Percentiles rank a stretch among this genome's conserved stretches.
phyloP scores from a whole-genome alignment of 2,888 invertebrate species.

The Harpagoxenus sublaevis region DNA sequence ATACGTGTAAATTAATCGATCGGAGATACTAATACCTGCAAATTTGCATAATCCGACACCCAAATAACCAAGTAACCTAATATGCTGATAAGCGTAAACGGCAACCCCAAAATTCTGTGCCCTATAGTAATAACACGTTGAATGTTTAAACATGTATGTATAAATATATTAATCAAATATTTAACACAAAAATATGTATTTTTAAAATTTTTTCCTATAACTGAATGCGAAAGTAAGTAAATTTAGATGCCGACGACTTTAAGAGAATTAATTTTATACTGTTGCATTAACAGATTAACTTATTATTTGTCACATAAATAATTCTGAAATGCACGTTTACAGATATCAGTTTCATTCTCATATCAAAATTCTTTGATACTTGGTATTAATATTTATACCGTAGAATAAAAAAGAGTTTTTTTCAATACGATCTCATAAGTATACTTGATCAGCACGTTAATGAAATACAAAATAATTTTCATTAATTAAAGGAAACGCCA shows the following conservation, averaged over 20 bases:
- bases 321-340: background rate
- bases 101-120: constrained; percentile 44
- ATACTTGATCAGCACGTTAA: background rate
- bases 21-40: constrained; percentile 48
- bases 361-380: background rate
- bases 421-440: background rate
- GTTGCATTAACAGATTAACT: background rate
- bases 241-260: background rate
- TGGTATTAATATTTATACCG: background rate
- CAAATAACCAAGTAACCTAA: constrained; percentile 57
- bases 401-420: background rate
- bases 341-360: background rate
- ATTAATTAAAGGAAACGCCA: too few relatives aligned
- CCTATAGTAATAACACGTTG: constrained; percentile 19
- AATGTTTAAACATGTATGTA: constrained; percentile 12
- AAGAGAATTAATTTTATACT: background rate
- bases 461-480: constrained; percentile 9
- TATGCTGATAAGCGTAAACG: constrained; percentile 54
- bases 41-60: constrained; percentile 54
- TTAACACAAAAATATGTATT: background rate
- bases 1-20: constrained; percentile 58
- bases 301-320: constrained; percentile 2
- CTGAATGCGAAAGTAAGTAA: background rate
- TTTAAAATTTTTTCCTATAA: background rate
- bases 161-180: constrained; percentile 28